Conservation (phyloP, 2,113 vertebrate species). For the Nycticebus coucang region DNA sequence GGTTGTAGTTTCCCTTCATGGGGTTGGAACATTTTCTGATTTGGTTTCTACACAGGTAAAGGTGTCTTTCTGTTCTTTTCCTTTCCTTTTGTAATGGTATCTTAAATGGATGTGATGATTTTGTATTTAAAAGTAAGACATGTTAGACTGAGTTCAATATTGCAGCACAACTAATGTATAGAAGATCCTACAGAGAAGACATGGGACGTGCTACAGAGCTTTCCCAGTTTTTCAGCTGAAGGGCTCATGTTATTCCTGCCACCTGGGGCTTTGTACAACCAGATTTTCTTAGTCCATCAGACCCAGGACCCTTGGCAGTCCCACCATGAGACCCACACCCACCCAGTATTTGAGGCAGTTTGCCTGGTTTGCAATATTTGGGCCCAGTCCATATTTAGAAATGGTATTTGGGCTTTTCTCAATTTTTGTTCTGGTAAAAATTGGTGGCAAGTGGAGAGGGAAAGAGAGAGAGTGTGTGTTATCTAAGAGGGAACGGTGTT, state of each 20-base stretch:
- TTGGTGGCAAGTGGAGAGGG: neutral
- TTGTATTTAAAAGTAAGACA: conserved; percentile 8
- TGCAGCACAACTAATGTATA: neutral
- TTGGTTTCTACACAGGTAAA: neutral
- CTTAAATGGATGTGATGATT: neutral
- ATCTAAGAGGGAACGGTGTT: too few relatives aligned
- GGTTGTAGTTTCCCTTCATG: neutral
- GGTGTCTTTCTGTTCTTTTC: neutral
- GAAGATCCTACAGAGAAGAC: neutral
- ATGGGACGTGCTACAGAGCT: too few relatives aligned
- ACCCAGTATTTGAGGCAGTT: neutral
- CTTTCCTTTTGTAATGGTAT: neutral
- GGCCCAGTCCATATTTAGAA: neutral
- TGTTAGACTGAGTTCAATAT: neutral
- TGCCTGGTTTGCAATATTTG: neutral
- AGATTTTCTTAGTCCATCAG: neutral
- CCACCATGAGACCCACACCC: too few relatives aligned
- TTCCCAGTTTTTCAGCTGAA: neutral
- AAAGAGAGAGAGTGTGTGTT: neutral
- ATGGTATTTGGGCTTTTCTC: neutral
- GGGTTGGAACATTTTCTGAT: neutral
- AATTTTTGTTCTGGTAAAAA: neutral
- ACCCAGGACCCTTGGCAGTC: neutral
- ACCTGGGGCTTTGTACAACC: neutral
- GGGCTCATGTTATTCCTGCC: neutral